Evolutionary conservation across 2,797 vertebrate genomes (phyloP).

Genomic region (Gobio occitaniae): DNA sequence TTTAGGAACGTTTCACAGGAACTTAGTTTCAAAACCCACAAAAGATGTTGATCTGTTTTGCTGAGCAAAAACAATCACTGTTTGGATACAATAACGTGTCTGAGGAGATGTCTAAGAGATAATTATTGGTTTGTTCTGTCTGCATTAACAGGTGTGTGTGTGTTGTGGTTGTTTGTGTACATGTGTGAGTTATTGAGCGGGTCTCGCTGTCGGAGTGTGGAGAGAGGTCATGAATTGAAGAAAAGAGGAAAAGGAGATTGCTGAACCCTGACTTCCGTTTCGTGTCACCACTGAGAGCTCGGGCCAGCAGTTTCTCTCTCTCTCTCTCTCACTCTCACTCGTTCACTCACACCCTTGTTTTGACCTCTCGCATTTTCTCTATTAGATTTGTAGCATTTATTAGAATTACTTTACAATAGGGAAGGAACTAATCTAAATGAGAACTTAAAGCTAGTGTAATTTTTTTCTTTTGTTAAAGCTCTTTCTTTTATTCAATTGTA

Average conservation of each 20-base stretch:
- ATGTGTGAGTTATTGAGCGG: constrained; percentile 33
- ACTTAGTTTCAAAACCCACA: not conserved
- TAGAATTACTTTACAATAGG: not conserved
- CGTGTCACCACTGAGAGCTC: constrained; percentile 54
- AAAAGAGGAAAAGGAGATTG: constrained; percentile 70
- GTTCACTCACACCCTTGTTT: not conserved
- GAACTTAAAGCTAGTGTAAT: not conserved
- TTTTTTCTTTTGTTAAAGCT: not conserved
- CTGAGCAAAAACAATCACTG: not conserved
- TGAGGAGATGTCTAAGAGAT: constrained; percentile 17
- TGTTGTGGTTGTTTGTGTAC: constrained; percentile 15
- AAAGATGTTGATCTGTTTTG: not conserved
- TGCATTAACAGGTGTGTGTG: constrained; percentile 34
- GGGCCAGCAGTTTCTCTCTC: constrained; percentile 47
- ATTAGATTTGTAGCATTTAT: not conserved
- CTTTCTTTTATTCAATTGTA: not conserved
- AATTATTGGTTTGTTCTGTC: constrained; percentile 28
- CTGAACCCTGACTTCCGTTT: constrained; percentile 65
- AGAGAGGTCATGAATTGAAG: constrained; percentile 65
- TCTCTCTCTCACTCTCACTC: not conserved
- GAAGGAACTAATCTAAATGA: not conserved
- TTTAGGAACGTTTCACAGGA: not conserved
- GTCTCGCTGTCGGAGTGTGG: constrained; percentile 55
- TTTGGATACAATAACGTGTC: constrained; percentile 13
- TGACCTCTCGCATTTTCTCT: not conserved